Evolutionary conservation across 2,888 invertebrate genomes (phyloP).

Genomic region (Xylophagus ater): DNA sequence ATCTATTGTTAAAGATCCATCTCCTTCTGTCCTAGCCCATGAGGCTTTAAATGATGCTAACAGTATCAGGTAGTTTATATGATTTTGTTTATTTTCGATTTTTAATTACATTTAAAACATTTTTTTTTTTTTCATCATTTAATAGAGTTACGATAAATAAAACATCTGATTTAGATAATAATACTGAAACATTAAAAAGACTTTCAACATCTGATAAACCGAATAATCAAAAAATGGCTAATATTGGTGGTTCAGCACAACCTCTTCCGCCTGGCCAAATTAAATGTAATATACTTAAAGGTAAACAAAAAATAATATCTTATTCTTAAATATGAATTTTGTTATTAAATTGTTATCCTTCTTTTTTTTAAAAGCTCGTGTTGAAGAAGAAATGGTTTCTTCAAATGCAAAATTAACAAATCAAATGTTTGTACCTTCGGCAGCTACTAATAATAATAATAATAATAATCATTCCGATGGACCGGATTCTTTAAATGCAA

Average conservation of each 20-base stretch:
- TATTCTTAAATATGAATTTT: conserved; percentile 30
- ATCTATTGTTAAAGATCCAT: conserved; percentile 59
- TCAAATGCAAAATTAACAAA: conserved; percentile 44
- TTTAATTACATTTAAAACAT: conserved; percentile 8
- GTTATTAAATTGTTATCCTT: conserved; percentile 10
- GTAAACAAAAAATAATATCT: conserved; percentile 45
- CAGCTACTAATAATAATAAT: conserved; percentile 33
- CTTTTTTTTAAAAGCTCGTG: conserved; percentile 45
- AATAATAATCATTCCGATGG: conserved; percentile 30
- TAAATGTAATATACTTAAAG: conserved; percentile 91
- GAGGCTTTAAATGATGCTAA: conserved; percentile 48
- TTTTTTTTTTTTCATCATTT: conserved; percentile 5
- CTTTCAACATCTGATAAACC: conserved; percentile 52
- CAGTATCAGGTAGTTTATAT: conserved; percentile 40
- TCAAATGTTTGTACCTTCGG: conserved; percentile 46
- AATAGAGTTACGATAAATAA: conserved; percentile 38
- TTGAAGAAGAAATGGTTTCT: conserved; percentile 49
- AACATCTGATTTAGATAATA: conserved; percentile 44
- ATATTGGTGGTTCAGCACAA: conserved; percentile 47
- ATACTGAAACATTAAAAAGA: conserved; percentile 54
- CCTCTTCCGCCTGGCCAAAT: conserved; percentile 81
- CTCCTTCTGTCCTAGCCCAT: conserved; percentile 44
- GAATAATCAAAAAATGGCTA: conserved; percentile 59
- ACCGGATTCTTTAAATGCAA: conserved; percentile 45
- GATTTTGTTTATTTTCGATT: conserved; percentile 8